Base-by-base conservation (phyloP, 2,888 invertebrate genomes). In the Netelia virgata region DNA sequence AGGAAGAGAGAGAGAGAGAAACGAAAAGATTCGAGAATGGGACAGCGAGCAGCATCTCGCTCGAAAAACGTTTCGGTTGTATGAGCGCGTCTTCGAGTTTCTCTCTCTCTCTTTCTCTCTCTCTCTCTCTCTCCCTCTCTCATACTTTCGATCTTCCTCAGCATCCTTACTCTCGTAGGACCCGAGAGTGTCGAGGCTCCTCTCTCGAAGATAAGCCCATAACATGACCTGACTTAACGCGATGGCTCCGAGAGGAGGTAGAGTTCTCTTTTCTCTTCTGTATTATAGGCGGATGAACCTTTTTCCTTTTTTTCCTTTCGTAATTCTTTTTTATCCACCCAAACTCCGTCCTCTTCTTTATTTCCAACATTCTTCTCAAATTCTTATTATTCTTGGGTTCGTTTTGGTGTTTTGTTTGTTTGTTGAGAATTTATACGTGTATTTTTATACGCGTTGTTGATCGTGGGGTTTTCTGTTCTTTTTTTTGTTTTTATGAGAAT, bases 201-300 rank as follows among this genome's bases (percentile, higher is more conserved):
- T 18, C 36, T 36, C 36, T 86, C 88, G 84, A 85, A 90, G 91
- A 91, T 91, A 91, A 91, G 90, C 88, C 86, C 89, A 89, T 90
- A 91, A 91, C 91, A 91, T 91, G 91, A 91, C 91, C 91, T 91
- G 91, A 90, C 91, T 91, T 91, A 91, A 91, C 91, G 90, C 91
- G 82, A 82, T 82, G 82, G 77, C 82, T 73, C 28, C 82, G 50
- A 66, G 64, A 23, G 47, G 64, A 23, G 47, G 8, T 18, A 11
- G 64, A 64, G 36, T 64, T 47, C 11, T 72, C 66, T 10, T 57
- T 59, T 47, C n/a, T 72, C 50, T 10, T 57, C 66, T 28, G 59
- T 55, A 50, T 78, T 78, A 53, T 47, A 10, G 47, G 16, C 23
- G 50, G 59, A 70, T 66, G 57, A 68, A 16, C 50, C 14, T 73